Evolutionary conservation across 2,797 vertebrate species (phyloP), one percentile per base, ranked within the genome.

Genomic region (Epinephelus malabaricus): DNA sequence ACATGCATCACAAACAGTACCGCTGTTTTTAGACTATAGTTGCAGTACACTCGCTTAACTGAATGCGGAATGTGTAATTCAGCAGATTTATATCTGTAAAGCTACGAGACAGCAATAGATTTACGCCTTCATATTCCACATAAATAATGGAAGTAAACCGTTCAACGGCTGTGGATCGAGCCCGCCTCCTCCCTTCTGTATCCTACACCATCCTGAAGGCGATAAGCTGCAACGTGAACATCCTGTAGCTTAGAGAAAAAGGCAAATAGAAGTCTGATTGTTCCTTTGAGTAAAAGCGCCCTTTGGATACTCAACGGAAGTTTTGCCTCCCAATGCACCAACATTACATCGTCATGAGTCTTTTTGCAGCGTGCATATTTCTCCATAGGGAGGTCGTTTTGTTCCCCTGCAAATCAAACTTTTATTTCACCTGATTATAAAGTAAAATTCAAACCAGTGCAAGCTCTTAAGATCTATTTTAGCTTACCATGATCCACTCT

Each of bases 201-300:
- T 51, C 6, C n/a, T 14, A 7, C 4, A 3, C 34, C 61, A 54
- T 6, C n/a, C 21, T 55, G 56, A n/a, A 43, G 13, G 14, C 38
- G 25, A 12, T 46, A 47, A 19, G 47, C 49, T 50, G 47, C 60
- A 50, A 21, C 74, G 64, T 46, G 56, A 18, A 15, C 53, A 54
- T 2, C 17, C 3, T 53, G 14, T 54, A 6, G 19, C 14, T 34
- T 43, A 19, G 14, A 30, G 3, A 47, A 6, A 45, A 54, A n/a
- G n/a, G 8, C 19, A 38, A 21, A 15, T 9, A 5, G 10, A 17
- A 3, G 6, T 27, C 40, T 7, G 11, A 40, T 38, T 47, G 2
- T 10, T 50, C 30, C 51, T 34, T 3, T 15, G 51, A 51, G 10
- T 30, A 14, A 18, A n/a, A 23, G 18, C 15, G 14, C 23, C 7